phyloP scores from a whole-genome alignment of 53 echinoderm and acorn worm genomes.

The Pentamera pediparva region DNA sequence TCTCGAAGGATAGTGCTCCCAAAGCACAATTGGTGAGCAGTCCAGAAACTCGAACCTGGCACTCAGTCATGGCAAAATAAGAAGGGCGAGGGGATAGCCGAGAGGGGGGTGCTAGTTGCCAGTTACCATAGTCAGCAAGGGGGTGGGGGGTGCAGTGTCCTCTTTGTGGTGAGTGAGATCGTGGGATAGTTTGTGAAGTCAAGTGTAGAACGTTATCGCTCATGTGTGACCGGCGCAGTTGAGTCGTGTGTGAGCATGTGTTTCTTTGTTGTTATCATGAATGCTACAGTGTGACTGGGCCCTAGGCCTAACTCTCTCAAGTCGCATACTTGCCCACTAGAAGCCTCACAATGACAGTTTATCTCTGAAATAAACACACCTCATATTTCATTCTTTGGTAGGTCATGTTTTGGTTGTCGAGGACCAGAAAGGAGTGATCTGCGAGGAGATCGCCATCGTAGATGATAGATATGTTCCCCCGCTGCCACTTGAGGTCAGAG shows the following conservation, averaged over 20 bases:
- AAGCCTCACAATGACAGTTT: too few relatives aligned
- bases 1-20: too few relatives aligned
- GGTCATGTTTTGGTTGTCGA: slow-evolving; percentile 71
- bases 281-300: neutral
- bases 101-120: too few relatives aligned
- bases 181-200: too few relatives aligned
- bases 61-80: too few relatives aligned
- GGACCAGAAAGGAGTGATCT: slow-evolving; percentile 71
- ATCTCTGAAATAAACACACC: slow-evolving; percentile 52
- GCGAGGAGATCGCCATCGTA: slow-evolving; percentile 75
- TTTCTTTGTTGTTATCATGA: neutral
- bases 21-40: too few relatives aligned
- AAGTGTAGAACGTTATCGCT: too few relatives aligned
- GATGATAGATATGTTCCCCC: slow-evolving; percentile 84
- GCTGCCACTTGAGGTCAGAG: slow-evolving; percentile 84
- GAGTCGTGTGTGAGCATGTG: too few relatives aligned
- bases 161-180: neutral
- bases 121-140: neutral
- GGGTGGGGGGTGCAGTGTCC: neutral
- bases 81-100: too few relatives aligned
- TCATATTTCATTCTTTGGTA: slow-evolving; percentile 83
- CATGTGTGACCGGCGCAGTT: too few relatives aligned
- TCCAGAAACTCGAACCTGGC: too few relatives aligned
- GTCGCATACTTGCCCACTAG: neutral
- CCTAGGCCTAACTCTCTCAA: neutral